Conservation (phyloP, 1,140 invertebrate genomes). For the Drosophila lini region DNA sequence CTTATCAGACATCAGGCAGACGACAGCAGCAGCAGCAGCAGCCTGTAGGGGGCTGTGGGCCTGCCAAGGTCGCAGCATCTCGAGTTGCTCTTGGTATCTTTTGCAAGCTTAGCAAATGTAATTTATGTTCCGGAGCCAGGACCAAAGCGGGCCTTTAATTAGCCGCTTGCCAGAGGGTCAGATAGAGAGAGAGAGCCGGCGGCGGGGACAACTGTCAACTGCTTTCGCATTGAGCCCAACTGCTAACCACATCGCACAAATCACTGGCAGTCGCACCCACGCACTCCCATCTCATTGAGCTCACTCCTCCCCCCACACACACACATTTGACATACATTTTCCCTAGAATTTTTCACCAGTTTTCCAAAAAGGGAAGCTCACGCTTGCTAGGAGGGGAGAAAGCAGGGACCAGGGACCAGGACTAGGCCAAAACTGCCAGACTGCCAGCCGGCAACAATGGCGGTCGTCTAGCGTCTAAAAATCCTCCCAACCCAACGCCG, state of each 20-base stretch:
- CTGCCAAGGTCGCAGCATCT: conserved; percentile 27
- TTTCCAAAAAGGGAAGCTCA: background rate
- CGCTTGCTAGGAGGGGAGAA: background rate
- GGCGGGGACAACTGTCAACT: conserved; percentile 55
- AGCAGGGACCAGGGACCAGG: conserved; percentile 8
- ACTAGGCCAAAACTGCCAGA: conserved; percentile 45
- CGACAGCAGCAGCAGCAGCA: conserved; percentile 31
- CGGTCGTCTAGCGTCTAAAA: conserved; percentile 45
- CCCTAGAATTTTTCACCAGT: conserved; percentile 31
- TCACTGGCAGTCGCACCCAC: conserved; percentile 32
- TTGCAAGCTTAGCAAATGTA: conserved; percentile 30
- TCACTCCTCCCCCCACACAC: background rate
- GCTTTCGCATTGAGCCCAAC: conserved; percentile 57
- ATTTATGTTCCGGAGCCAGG: conserved; percentile 34
- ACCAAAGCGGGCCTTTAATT: conserved; percentile 36
- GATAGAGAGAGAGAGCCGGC: conserved; percentile 9
- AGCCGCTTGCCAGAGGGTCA: conserved; percentile 16
- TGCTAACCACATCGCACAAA: conserved; percentile 46
- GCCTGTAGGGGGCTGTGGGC: conserved; percentile 9
- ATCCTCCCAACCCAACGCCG: background rate
- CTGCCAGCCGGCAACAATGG: conserved; percentile 53
- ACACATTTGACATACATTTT: conserved; percentile 63
- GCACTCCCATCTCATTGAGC: conserved; percentile 20
- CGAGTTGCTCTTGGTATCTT: background rate
- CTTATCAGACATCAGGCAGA: conserved; percentile 60